Base-by-base conservation (phyloP, 1,140 invertebrate genomes). In the Calephelis nemesis region DNA sequence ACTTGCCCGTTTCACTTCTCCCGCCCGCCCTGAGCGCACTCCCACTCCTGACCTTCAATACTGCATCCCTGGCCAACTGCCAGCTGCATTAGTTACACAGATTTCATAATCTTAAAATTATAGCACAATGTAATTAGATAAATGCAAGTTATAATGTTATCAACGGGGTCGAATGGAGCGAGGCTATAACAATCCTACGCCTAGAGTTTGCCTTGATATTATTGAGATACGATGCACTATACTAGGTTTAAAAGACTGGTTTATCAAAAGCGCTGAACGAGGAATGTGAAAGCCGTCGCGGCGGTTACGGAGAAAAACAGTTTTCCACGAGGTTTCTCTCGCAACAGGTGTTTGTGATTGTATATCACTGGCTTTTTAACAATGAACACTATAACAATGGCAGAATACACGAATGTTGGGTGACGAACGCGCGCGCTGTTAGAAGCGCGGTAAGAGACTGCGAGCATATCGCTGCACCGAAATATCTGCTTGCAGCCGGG, bases 281-380 rank as follows among this genome's bases (percentile, higher is more conserved):
- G 85, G 84, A 85, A 88, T 88, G 86, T 83, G 88, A 91, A 91
- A 91, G 88, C 89, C 78, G 85, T 78, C 83, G 84, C 78, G 88
- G 83, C 82, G 78, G 83, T 74, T 88, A 87, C 81, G 71, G 76
- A 88, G 86, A 85, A 90, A 90, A 91, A 89, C 75, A 84, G 83
- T 89, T 91, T 91, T 91, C 85, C 87, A 87, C 79, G 77, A 79
- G 79, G 86, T 91, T 89, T 89, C 88, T 84, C 87, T 76, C 74
- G 79, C 85, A 87, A 88, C 86, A 85, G 83, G 85, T 88, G 82
- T 62, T 70, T 67, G 63, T 70, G 39, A 30, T 62, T 72, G 75
- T 73, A 60, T 63, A 64, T 64, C 73, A 78, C 75, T 72, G 62
- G 4, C 45, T 58, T 30, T 30, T 30, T 30, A 30, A 30, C 30